These are phyloP conservation scores for Rissa tridactyla DNA, from an alignment of 2,113 vertebrate species.

Conservation along the genomic window DNA sequence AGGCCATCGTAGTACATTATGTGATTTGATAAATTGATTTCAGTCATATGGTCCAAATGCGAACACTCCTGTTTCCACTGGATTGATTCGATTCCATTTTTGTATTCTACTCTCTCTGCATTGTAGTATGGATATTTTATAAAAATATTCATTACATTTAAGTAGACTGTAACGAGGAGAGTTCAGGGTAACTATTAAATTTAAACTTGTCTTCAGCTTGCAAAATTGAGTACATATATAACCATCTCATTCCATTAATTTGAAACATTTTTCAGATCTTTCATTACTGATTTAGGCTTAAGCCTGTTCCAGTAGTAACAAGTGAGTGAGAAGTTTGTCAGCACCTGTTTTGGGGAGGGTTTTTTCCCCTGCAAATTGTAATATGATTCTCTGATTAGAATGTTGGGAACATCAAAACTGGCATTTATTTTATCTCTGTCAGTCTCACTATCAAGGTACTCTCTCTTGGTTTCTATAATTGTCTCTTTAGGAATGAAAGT, in stretches of 20 bases:
- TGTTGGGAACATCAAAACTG: background rate
- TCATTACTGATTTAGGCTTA: background rate
- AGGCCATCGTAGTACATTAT: background rate
- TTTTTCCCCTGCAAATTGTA: background rate
- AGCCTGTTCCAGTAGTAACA: background rate
- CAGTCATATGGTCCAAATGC: background rate
- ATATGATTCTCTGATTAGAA: background rate
- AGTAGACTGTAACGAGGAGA: background rate
- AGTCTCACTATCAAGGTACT: rapidly evolving
- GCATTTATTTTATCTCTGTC: background rate
- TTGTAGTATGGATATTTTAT: background rate
- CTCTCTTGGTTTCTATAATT: background rate
- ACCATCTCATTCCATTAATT: background rate
- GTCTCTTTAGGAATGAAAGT: background rate
- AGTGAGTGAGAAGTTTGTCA: background rate
- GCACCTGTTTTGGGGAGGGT: background rate
- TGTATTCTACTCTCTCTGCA: background rate
- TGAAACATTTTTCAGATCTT: background rate
- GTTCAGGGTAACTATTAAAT: background rate
- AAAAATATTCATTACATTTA: background rate
- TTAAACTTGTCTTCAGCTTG: background rate
- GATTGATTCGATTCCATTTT: background rate
- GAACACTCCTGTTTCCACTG: background rate
- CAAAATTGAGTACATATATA: background rate
- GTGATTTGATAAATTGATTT: background rate